A percentile compares a stretch with the other conserved stretches of the same genome.
Evolutionary conservation across 1,140 invertebrate genomes (phyloP).

Genomic region (Nymphalis io): DNA sequence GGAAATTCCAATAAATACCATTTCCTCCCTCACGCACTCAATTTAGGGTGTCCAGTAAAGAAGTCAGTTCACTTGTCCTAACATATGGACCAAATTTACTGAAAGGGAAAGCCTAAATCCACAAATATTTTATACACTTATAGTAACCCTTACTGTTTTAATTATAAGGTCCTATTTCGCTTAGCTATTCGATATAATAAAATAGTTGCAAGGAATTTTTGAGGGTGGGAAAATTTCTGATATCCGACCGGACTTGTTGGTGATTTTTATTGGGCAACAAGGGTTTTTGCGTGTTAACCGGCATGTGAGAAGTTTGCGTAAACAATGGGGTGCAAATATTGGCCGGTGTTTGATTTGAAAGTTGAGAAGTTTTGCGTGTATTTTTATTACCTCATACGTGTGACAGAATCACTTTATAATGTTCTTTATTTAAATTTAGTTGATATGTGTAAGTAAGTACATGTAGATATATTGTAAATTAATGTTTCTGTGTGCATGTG

Average conservation of each 20-base stretch:
- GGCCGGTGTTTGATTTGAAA: constrained; percentile 53
- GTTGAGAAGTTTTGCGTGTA: constrained; percentile 37
- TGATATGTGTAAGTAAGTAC: not conserved
- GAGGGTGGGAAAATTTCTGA: constrained; percentile 67
- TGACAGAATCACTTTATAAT: not conserved
- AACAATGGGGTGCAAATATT: constrained; percentile 54
- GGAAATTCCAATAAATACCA: constrained; percentile 73
- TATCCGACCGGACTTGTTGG: constrained; percentile 70
- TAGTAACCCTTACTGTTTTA: constrained; percentile 12
- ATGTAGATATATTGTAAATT: too few relatives aligned
- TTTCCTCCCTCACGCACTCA: constrained; percentile 62
- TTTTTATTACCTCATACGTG: constrained; percentile 26
- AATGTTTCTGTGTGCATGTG: too few relatives aligned
- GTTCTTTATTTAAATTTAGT: not conserved
- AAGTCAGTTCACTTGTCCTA: constrained; percentile 69
- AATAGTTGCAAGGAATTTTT: constrained; percentile 51
- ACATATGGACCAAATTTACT: constrained; percentile 70
- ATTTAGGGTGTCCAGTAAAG: constrained; percentile 75
- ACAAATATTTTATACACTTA: constrained; percentile 13
- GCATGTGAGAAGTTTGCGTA: constrained; percentile 58
- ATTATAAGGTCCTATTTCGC: constrained; percentile 37
- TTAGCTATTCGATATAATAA: not conserved
- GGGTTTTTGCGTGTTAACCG: constrained; percentile 60
- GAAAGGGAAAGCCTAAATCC: constrained; percentile 42
- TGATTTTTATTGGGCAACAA: constrained; percentile 74